Percentiles rank a stretch among this genome's conserved stretches.
Conservation (phyloP, 2,888 invertebrate species). For the Spodoptera littoralis region DNA sequence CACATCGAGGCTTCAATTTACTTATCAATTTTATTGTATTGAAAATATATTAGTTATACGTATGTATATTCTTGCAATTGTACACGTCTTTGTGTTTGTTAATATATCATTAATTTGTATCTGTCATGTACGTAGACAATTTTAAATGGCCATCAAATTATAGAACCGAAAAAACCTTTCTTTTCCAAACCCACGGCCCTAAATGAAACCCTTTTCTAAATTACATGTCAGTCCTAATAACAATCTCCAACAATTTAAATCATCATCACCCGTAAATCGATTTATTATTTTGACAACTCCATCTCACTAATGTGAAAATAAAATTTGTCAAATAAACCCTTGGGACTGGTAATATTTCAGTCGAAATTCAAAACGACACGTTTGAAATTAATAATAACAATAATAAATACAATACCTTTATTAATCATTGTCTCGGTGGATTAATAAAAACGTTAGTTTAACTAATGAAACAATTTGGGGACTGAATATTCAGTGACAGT, state of each 20-base stretch:
- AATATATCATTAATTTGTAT: too few relatives aligned
- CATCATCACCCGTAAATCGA: slow-evolving; percentile 34
- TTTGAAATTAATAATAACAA: slow-evolving; percentile 22
- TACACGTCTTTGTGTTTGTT: too few relatives aligned
- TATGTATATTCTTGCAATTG: too few relatives aligned
- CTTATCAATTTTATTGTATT: too few relatives aligned
- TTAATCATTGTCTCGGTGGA: slow-evolving; percentile 49
- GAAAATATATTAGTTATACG: too few relatives aligned
- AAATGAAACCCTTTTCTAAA: background rate
- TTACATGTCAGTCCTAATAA: slow-evolving; percentile 12
- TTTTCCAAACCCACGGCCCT: too few relatives aligned
- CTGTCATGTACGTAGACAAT: too few relatives aligned
- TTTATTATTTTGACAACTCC: slow-evolving; percentile 44
- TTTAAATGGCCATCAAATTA: too few relatives aligned
- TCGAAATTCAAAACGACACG: slow-evolving; percentile 28
- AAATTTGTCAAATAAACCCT: slow-evolving; percentile 39
- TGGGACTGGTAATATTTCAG: slow-evolving; percentile 34
- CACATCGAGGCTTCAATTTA: too few relatives aligned
- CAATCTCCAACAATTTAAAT: slow-evolving; percentile 19
- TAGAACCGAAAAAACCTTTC: too few relatives aligned
- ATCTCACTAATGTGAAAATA: slow-evolving; percentile 40
- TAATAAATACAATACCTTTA: slow-evolving; percentile 30
- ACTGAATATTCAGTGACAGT: slow-evolving; percentile 69
- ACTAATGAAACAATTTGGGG: slow-evolving; percentile 61
- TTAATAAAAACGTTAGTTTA: slow-evolving; percentile 57